Percentiles rank a stretch among this genome's conserved stretches.
These are phyloP conservation scores for Microctenopoma lineatum DNA, from an alignment of 2,797 vertebrate genomes.

Conservation along the genomic window DNA sequence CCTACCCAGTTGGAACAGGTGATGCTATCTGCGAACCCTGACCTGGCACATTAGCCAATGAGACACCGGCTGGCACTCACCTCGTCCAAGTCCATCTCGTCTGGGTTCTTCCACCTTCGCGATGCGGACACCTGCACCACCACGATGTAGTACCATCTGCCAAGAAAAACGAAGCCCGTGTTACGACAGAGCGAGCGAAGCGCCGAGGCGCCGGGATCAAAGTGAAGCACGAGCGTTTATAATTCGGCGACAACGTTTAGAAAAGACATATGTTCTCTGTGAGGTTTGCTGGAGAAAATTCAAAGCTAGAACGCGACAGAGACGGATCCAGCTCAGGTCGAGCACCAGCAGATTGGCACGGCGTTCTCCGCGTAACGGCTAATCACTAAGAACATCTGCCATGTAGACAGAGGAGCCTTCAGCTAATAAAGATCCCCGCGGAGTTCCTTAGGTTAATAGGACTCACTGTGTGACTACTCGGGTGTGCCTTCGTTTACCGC, in stretches of 20 bases:
- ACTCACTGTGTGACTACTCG: conserved; percentile 44
- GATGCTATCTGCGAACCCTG: conserved; percentile 55
- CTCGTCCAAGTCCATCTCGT: conserved; percentile 96
- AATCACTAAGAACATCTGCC: conserved; percentile 79
- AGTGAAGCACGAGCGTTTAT: conserved; percentile 39
- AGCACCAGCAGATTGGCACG: conserved; percentile 65
- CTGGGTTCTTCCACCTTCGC: conserved; percentile 88
- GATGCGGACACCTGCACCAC: conserved; percentile 89
- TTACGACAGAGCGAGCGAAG: conserved; percentile 39
- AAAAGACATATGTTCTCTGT: conserved; percentile 31
- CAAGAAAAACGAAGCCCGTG: conserved; percentile 49
- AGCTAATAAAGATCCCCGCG: conserved; percentile 60
- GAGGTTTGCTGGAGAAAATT: conserved; percentile 40
- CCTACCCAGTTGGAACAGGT: conserved; percentile 66
- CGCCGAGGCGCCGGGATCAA: conserved; percentile 45
- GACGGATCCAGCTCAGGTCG: conserved; percentile 60
- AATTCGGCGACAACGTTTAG: conserved; percentile 45
- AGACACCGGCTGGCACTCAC: conserved; percentile 81
- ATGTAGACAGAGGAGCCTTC: conserved; percentile 60
- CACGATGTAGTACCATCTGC: conserved; percentile 97
- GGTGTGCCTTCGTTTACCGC: conserved; percentile 38
- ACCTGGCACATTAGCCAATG: conserved; percentile 67
- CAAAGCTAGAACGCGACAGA: conserved; percentile 51
- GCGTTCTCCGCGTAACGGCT: conserved; percentile 75
- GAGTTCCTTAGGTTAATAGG: conserved; percentile 72